Percentiles rank a stretch among this genome's conserved stretches.
phyloP scores from a whole-genome alignment of 2,797 vertebrate genomes.

The Phrynocephalus forsythii region DNA sequence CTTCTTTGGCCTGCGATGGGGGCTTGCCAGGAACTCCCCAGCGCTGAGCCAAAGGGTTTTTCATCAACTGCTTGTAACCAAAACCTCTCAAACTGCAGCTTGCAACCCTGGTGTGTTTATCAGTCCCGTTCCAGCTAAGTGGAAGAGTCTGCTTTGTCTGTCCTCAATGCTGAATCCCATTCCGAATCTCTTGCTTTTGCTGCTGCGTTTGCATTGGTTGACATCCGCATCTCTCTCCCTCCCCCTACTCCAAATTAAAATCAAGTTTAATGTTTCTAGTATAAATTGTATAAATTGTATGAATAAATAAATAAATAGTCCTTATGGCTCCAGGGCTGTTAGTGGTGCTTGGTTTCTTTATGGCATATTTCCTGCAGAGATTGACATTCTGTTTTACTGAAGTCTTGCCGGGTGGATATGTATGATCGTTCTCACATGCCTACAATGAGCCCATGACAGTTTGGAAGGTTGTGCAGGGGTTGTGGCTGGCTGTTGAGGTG shows the following conservation, averaged over 20 bases:
- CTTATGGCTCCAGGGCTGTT: background rate
- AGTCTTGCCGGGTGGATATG: background rate
- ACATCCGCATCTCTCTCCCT: background rate
- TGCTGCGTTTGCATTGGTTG: background rate
- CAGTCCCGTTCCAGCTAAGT: rapidly evolving
- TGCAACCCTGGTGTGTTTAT: rapidly evolving
- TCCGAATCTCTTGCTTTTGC: background rate
- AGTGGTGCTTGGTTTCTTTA: too few relatives aligned
- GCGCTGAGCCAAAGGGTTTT: background rate
- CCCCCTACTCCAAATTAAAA: background rate
- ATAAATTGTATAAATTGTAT: too few relatives aligned
- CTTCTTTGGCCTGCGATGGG: background rate
- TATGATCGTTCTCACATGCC: background rate
- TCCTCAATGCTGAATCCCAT: background rate
- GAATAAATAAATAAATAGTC: background rate
- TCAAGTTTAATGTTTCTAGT: too few relatives aligned
- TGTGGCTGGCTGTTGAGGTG: background rate
- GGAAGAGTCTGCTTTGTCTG: background rate
- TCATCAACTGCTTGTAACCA: background rate
- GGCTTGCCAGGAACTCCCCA: background rate
- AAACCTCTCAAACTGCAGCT: background rate
- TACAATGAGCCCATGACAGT: too few relatives aligned
- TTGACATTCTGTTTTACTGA: background rate
- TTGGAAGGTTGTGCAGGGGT: background rate
- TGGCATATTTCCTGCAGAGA: background rate